phyloP scores from a whole-genome alignment of 2,797 vertebrate species.

The Holocentrus rufus region DNA sequence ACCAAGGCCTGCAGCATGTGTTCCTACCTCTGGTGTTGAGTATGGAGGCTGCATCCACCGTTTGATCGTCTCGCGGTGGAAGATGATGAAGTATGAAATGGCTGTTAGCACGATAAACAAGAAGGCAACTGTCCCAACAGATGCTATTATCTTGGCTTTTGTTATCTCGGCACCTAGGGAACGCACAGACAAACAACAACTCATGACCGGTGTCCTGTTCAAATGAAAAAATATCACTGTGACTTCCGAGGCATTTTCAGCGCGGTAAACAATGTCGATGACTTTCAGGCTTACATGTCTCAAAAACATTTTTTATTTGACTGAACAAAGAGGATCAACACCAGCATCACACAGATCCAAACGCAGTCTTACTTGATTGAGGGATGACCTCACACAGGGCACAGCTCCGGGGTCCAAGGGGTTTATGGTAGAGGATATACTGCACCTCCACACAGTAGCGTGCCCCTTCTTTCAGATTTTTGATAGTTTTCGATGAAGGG shows the following conservation, averaged over 20 bases:
- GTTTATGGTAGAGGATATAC: fast-evolving
- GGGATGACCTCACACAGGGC: conserved; percentile 48
- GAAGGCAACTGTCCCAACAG: fast-evolving
- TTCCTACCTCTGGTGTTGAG: conserved; percentile 16
- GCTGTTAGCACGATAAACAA: fast-evolving
- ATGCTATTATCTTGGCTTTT: fast-evolving
- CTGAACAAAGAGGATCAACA: too few relatives aligned
- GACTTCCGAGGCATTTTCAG: too few relatives aligned
- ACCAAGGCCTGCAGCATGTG: background rate
- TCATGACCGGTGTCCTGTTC: too few relatives aligned
- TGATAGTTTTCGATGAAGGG: fast-evolving
- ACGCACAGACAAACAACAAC: background rate
- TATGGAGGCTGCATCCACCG: conserved; percentile 9
- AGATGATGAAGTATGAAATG: background rate
- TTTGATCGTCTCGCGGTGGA: conserved; percentile 31
- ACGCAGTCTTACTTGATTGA: conserved; percentile 34
- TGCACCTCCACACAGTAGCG: conserved; percentile 55
- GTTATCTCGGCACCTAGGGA: background rate
- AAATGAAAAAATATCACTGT: too few relatives aligned
- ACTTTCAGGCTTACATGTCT: too few relatives aligned
- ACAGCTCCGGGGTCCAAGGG: conserved; percentile 18
- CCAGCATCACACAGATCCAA: background rate
- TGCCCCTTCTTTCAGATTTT: conserved; percentile 17
- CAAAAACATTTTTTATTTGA: too few relatives aligned
- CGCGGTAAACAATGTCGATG: too few relatives aligned